A percentile compares a stretch with the other conserved stretches of the same genome.
Conservation (phyloP, 2,888 invertebrate genomes). For the Dendrolimus houi region DNA sequence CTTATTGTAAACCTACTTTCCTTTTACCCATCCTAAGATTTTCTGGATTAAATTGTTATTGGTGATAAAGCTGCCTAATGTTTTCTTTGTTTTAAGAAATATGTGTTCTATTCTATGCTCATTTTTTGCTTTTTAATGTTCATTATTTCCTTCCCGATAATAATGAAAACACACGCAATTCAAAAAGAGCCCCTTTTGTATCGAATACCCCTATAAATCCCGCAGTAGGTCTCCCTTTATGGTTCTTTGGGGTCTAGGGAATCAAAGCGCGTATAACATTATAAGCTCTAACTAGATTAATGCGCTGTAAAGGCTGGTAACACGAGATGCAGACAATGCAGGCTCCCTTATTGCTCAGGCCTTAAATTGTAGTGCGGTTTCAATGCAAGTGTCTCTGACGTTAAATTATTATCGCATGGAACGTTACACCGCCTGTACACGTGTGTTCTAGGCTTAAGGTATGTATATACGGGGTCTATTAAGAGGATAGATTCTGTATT, state of each 20-base stretch:
- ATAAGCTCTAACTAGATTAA: slow-evolving; percentile 39
- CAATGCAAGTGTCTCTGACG: slow-evolving; percentile 71
- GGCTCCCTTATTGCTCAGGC: slow-evolving; percentile 70
- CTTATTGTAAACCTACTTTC: too few species aligned
- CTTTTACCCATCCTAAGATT: too few species aligned
- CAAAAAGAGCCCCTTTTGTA: slow-evolving; percentile 5
- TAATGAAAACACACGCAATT: slow-evolving; percentile 3
- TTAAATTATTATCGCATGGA: slow-evolving; percentile 71
- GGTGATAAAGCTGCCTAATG: too few species aligned
- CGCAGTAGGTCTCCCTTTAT: slow-evolving; percentile 26
- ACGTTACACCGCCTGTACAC: slow-evolving; percentile 55
- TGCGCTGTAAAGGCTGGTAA: slow-evolving; percentile 57
- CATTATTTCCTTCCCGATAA: background rate
- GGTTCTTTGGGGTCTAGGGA: slow-evolving; percentile 12
- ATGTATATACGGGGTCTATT: slow-evolving; percentile 16
- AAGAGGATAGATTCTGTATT: background rate
- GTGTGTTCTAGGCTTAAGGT: slow-evolving; percentile 56
- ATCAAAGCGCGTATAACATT: slow-evolving; percentile 22
- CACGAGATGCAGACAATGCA: slow-evolving; percentile 64
- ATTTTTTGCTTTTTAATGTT: background rate
- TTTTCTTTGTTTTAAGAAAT: too few species aligned
- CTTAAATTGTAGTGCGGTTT: slow-evolving; percentile 73
- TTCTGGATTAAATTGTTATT: too few species aligned
- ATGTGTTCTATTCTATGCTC: too few species aligned
- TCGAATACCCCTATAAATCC: slow-evolving; percentile 20